Percentiles rank a stretch among this genome's conserved stretches.
These are phyloP conservation scores for Eupithecia subumbrata DNA, from an alignment of 2,888 invertebrate genomes.

Conservation along the genomic window DNA sequence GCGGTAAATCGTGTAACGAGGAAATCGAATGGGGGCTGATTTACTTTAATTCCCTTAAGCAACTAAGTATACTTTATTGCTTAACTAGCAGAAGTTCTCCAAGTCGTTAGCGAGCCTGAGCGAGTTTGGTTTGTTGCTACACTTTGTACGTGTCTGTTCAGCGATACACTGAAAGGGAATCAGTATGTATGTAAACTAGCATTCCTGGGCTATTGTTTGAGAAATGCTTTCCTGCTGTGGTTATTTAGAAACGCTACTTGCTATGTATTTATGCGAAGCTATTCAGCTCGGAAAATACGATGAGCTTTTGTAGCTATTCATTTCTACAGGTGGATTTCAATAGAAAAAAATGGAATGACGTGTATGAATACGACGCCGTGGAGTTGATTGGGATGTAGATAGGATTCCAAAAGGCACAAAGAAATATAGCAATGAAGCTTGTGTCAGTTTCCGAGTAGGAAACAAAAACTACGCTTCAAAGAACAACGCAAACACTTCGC, in stretches of 20 bases:
- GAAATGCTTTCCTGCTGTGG: conserved; percentile 24
- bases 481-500: background rate
- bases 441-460: background rate
- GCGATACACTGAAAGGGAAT: conserved; percentile 15
- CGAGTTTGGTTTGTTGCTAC: conserved; percentile 27
- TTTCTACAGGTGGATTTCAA: conserved; percentile 25
- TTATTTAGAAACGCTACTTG: conserved; percentile 27
- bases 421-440: background rate
- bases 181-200: conserved; percentile 19
- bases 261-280: conserved; percentile 30
- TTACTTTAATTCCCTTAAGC: conserved; percentile 33
- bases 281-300: conserved; percentile 20
- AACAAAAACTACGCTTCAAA: background rate
- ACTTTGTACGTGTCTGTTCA: conserved; percentile 23
- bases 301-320: conserved; percentile 16
- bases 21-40: conserved; percentile 33
- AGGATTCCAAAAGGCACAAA: background rate
- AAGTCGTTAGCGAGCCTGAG: conserved; percentile 30
- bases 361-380: background rate
- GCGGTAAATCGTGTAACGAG: conserved; percentile 36
- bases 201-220: conserved; percentile 26
- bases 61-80: conserved; percentile 31
- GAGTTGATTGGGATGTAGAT: background rate
- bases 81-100: conserved; percentile 29
- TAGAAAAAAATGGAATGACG: conserved; percentile 7